A percentile compares a stretch with the other conserved stretches of the same genome.
phyloP scores from a whole-genome alignment of 1,140 invertebrate species.

The Papilio xuthus region DNA sequence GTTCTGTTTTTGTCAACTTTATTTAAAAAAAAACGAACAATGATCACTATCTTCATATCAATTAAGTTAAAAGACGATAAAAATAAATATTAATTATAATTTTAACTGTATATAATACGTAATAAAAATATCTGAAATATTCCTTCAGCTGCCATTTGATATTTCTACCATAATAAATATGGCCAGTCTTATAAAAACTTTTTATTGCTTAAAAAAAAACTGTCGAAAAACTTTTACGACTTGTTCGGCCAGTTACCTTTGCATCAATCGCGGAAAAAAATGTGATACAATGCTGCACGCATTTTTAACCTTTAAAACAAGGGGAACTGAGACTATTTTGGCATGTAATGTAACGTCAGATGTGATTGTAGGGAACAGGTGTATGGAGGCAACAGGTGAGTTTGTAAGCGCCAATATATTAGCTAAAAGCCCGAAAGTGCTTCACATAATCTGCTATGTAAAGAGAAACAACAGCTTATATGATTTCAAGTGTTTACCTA shows the following conservation, averaged over 20 bases:
- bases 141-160: constrained; percentile 12
- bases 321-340: constrained; percentile 42
- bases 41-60: neutral
- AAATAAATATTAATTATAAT: neutral
- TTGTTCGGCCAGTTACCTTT: constrained; percentile 60
- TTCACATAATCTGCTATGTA: constrained; percentile 71
- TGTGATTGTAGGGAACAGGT: constrained; percentile 77
- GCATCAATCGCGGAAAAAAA: constrained; percentile 52
- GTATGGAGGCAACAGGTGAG: constrained; percentile 73
- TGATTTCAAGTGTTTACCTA: neutral
- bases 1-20: neutral
- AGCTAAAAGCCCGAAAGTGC: constrained; percentile 70
- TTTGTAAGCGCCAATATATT: constrained; percentile 76
- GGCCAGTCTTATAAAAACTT: constrained; percentile 48
- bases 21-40: neutral
- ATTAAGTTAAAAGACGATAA: neutral
- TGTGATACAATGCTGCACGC: constrained; percentile 29
- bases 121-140: constrained; percentile 25
- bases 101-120: constrained; percentile 6
- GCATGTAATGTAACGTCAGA: constrained; percentile 51
- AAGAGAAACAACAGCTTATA: constrained; percentile 42
- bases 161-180: constrained; percentile 25
- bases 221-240: constrained; percentile 59
- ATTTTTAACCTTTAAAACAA: constrained; percentile 43
- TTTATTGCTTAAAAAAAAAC: constrained; percentile 61